These are phyloP conservation scores for Adrianichthys oophorus DNA, from an alignment of 2,797 vertebrate genomes.

Conservation along the genomic window DNA sequence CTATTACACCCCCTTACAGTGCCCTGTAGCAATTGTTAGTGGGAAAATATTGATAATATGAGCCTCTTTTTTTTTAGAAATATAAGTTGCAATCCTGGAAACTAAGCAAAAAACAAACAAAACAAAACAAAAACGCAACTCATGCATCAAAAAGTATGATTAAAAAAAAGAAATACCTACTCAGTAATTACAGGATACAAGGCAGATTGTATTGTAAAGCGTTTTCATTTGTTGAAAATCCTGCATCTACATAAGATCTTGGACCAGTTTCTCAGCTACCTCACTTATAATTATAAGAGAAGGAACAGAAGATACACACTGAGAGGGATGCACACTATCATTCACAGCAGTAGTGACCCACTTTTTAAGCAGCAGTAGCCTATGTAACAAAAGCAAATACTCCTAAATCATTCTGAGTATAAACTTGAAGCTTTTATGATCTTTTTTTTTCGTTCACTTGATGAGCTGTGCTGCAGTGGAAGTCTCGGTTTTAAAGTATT, in stretches of 20 bases:
- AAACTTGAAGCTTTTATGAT: neutral
- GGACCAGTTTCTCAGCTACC: constrained; percentile 17
- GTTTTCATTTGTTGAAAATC: constrained; percentile 12
- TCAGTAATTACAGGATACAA: no score
- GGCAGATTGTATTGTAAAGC: no score
- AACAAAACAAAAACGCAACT: no score
- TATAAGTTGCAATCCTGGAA: no score
- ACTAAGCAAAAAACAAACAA: no score
- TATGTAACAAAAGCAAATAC: constrained; percentile 8
- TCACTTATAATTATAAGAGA: constrained; percentile 17
- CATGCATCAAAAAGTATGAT: no score
- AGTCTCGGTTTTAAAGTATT: neutral
- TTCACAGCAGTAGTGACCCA: constrained; percentile 28
- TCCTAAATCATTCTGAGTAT: neutral
- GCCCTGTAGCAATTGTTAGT: no score
- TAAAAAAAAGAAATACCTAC: no score
- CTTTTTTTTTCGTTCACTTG: neutral
- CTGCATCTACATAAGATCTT: constrained; percentile 11
- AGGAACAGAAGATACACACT: constrained; percentile 7
- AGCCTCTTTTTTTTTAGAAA: no score
- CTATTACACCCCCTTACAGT: no score
- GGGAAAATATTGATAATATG: no score
- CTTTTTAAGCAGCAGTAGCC: constrained; percentile 18
- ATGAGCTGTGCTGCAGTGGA: neutral
- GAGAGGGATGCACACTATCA: constrained; percentile 8